Base-by-base conservation (phyloP, 2,797 vertebrate species). In the Sebastes diploproa region DNA sequence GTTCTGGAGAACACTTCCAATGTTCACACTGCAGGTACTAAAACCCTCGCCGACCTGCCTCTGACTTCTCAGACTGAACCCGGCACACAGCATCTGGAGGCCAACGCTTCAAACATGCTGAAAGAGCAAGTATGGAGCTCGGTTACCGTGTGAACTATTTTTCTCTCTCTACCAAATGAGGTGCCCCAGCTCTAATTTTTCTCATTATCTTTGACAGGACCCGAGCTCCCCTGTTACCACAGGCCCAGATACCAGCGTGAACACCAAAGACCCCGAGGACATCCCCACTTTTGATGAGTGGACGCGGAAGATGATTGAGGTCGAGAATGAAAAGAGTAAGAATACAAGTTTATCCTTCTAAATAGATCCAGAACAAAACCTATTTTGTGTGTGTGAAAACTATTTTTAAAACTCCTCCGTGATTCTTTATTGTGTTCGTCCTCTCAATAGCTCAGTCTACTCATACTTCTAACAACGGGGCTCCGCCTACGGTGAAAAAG, bases 271-370 rank as follows among this genome's bases (percentile, higher is more conserved):
- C 81, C 96, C 96, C 2, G 98, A 97, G 93, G 98, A 99, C 93
- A 99, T 98, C 92, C 98, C 97, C 85, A 98, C 98, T 3, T 99
- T 99, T 92, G 97, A 99, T 88, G 98, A 99, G 91, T 99, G 98
- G 98, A 99, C 97, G 80, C 97, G 98, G 83, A 97, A 98, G 83
- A 96, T 98, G 91, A 97, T 99, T 97, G 97, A 99, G 93, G 97
- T 97, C 59, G 98, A 99, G 91, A 98, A 98, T 83, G 97, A 98
- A 92, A 98, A 98, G 92, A 98, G 98, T 99, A 95, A 94, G 93
- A 75, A 20, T 18, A 10, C 5, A 18, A 46, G 9, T 60, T 54
- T 18, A 4, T 69, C 52, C 3, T 32, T n/a, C 12, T 11, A 69
- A 2, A 11, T 56, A 22, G 27, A 54, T 50, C 8, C 46, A 36